Evolutionary conservation across 2,888 invertebrate species (phyloP).

Genomic region (Leucozona laternaria): DNA sequence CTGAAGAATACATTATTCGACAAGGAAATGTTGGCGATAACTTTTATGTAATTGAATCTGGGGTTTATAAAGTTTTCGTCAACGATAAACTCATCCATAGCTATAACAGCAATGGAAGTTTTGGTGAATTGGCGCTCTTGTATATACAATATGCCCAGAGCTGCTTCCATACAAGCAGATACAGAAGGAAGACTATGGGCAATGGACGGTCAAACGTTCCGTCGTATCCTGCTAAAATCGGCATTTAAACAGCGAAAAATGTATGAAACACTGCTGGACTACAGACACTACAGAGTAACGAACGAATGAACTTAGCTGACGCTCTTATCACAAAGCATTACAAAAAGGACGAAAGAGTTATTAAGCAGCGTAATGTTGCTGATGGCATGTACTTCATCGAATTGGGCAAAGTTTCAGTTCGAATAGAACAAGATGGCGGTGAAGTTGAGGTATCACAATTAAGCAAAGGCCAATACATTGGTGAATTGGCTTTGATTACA

Average conservation of each 20-base stretch:
- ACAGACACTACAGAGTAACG: slow-evolving; percentile 96
- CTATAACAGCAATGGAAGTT: slow-evolving; percentile 95
- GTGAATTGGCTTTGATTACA: slow-evolving; percentile 98
- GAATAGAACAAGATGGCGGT: slow-evolving; percentile 92
- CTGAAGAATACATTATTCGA: slow-evolving; percentile 95
- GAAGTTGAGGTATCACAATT: slow-evolving; percentile 90
- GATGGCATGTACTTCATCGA: slow-evolving; percentile 99
- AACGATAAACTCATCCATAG: slow-evolving; percentile 90
- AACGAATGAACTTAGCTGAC: slow-evolving; percentile 98
- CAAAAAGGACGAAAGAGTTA: slow-evolving; percentile 92
- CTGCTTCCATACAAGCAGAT: slow-evolving; percentile 95
- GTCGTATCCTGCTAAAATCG: slow-evolving; percentile 97
- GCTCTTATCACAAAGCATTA: slow-evolving; percentile 93
- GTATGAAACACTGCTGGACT: slow-evolving; percentile 97
- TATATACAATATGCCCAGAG: slow-evolving; percentile 99
- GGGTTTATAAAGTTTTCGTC: slow-evolving; percentile 91
- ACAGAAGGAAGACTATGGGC: slow-evolving; percentile 97
- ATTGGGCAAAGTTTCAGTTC: slow-evolving; percentile 94
- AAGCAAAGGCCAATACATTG: slow-evolving; percentile 94
- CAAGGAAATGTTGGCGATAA: slow-evolving; percentile 99
- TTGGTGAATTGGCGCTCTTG: slow-evolving; percentile 98
- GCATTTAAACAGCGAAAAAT: slow-evolving; percentile 99
- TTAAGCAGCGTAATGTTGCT: slow-evolving; percentile 94
- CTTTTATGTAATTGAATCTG: slow-evolving; percentile 98
- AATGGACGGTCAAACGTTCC: slow-evolving; percentile 98